Conservation (phyloP, 1,140 invertebrate species). For the Zaprionus tsacasi region DNA sequence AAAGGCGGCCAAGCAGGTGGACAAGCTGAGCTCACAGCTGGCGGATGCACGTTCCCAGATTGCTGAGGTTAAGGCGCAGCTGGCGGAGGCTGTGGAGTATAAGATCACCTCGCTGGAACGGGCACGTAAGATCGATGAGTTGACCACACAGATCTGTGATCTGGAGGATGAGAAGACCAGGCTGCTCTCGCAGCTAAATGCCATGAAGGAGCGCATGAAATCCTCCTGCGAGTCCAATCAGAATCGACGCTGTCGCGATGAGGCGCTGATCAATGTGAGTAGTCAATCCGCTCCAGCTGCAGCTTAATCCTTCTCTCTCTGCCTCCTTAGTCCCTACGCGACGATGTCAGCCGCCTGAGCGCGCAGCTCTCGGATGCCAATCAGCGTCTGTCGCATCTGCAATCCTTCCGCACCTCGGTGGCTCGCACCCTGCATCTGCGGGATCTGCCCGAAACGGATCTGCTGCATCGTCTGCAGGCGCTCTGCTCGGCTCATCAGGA, state of each 20-base stretch:
- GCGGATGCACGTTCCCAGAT: slow-evolving; percentile 89
- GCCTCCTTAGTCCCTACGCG: slow-evolving; percentile 86
- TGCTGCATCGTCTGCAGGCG: slow-evolving; percentile 81
- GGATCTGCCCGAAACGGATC: slow-evolving; percentile 78
- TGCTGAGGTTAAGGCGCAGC: slow-evolving; percentile 90
- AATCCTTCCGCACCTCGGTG: slow-evolving; percentile 89
- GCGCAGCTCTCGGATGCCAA: slow-evolving; percentile 89
- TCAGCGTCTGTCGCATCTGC: slow-evolving; percentile 89
- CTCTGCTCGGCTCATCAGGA: slow-evolving; percentile 86
- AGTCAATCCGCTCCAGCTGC: background rate
- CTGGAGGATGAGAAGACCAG: slow-evolving; percentile 80
- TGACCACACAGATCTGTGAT: slow-evolving; percentile 86
- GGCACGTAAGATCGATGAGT: slow-evolving; percentile 92
- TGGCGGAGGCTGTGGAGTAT: slow-evolving; percentile 92
- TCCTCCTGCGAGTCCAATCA: slow-evolving; percentile 79
- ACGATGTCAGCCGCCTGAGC: slow-evolving; percentile 90
- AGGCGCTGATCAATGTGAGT: slow-evolving; percentile 88
- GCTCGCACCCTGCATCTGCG: slow-evolving; percentile 86
- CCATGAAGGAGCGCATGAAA: slow-evolving; percentile 75
- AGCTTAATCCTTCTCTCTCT: too few relatives aligned
- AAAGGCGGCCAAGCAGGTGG: slow-evolving; percentile 91
- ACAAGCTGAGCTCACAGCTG: slow-evolving; percentile 89
- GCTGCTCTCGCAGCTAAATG: slow-evolving; percentile 66
- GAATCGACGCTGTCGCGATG: slow-evolving; percentile 84
- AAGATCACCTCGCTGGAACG: slow-evolving; percentile 93